Evolutionary conservation across 1,140 invertebrate species (phyloP), one percentile per base, ranked within the genome.

Genomic region (Drosophila sechellia): DNA sequence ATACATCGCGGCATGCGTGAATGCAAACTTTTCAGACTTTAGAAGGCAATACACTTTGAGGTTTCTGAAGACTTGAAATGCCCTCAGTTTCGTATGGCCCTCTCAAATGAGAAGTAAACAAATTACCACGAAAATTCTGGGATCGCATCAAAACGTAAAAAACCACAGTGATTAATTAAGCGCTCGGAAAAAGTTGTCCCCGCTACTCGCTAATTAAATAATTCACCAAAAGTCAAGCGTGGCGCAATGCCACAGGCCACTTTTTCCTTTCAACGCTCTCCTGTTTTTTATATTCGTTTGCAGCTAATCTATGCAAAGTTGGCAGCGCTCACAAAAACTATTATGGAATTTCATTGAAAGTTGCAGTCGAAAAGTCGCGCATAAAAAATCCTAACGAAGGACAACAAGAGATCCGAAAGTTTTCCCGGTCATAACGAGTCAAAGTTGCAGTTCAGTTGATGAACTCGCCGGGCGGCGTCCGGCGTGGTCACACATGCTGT

Each of bases 321-420:
- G 55, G 27, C 60, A 63, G 20, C 27, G 34, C 45, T 34, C 12
- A 65, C 12, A 81, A 73, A 78, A 74, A 85, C 61, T 81, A 79
- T 77, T 86, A 74, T 77, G 68, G 60, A 85, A 80, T 85, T 73
- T 77, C 73, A 85, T 85, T 80, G 76, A 81, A 86, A 85, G 74
- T 86, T 81, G 35, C 77, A 78, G 77, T 86, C 64, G 63, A 53
- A 86, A 85, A 85, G 81, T 78, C 81, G 54, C 81, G 79, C 8
- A 22, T 48, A 49, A 56, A 76, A 74, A 31, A 39, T 39, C 45
- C 64, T 42, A 66, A 50, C 37, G 42, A 69, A 50, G 35, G 46
- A 22, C 48, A 48, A 72, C 73, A 60, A 61, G 39, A 40, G 46
- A 77, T 48, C 61, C 49, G 48, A 85, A 86, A 85, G 59, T 86